A percentile compares a stretch with the other conserved stretches of the same genome.
phyloP scores from a whole-genome alignment of 2,888 invertebrate species.

The Acronicta leporina region DNA sequence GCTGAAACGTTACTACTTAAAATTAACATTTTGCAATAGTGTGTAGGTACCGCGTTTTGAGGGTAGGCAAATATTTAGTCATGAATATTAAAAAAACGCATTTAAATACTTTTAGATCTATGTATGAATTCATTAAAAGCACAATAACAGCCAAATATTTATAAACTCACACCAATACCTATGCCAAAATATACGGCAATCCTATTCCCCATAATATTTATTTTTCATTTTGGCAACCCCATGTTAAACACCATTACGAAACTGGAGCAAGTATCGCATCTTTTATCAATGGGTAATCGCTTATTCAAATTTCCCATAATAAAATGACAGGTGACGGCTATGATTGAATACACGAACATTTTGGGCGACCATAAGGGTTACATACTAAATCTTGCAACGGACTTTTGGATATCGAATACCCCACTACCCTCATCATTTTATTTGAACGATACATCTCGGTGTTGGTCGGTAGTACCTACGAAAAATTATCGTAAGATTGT shows the following conservation, averaged over 20 bases:
- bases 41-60: no score
- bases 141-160: not conserved
- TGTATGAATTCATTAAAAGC: no score
- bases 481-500: constrained; percentile 11
- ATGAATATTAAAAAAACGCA: no score
- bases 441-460: constrained; percentile 18
- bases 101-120: no score
- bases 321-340: constrained; percentile 63
- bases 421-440: constrained; percentile 66
- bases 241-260: constrained; percentile 45
- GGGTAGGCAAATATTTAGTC: no score
- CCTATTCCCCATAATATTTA: constrained; percentile 24
- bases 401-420: constrained; percentile 53
- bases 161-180: constrained; percentile 13
- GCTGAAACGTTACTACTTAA: no score
- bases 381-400: constrained; percentile 67
- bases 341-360: constrained; percentile 61
- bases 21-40: no score
- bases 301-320: constrained; percentile 60
- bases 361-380: constrained; percentile 55
- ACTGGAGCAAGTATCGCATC: constrained; percentile 43
- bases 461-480: constrained; percentile 23
- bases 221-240: constrained; percentile 30
- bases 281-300: constrained; percentile 59
- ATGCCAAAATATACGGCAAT: constrained; percentile 9